Evolutionary conservation across 2,797 vertebrate species (phyloP), one percentile per base, ranked within the genome.

Genomic region (Neostethus bicornis): DNA sequence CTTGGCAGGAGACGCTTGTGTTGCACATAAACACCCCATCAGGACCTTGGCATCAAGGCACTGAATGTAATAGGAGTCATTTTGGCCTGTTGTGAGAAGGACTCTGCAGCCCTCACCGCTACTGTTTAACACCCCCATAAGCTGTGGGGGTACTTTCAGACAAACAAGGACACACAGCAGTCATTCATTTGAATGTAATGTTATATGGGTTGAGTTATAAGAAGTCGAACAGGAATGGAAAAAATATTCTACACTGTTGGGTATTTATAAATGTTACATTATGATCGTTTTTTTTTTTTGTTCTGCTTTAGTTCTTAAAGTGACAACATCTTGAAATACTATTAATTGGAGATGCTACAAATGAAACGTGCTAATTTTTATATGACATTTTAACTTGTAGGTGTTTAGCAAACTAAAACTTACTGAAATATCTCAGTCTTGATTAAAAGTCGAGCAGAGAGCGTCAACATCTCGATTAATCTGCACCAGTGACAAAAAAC

Each of bases 31-130:
- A 70, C 70, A 65, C 70, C 54, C n/a, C 41, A 69, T 61, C 47
- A 23, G 41, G 32, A 21, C 56, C 52, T 65, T 75, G 79, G 67
- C 37, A 19, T 39, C 17, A 19, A 39, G 37, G 39, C 73, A 60
- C 75, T 53, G 51, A 66, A 70, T 76, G 85, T 88, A 87, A 89
- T 79, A 56, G 49, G 58, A 77, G 59, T 54, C 60, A 77, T 79
- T 85, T 79, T 63, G 41, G 32, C 79, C 79, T 64, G 79, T 80
- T 76, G 81, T 70, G 75, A 64, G 47, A 67, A 34, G 55, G 55
- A 50, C 53, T 75, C 48, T 47, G 55, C 69, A 55, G 43, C 50
- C 51, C 54, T 65, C 52, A 61, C 57, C 67, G 66, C 71, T 50
- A 51, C 57, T 77, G 75, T 75, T 73, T 58, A 71, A 77, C 55